Base-by-base conservation (phyloP, 2,113 vertebrate species). In the Leiothrix lutea region DNA sequence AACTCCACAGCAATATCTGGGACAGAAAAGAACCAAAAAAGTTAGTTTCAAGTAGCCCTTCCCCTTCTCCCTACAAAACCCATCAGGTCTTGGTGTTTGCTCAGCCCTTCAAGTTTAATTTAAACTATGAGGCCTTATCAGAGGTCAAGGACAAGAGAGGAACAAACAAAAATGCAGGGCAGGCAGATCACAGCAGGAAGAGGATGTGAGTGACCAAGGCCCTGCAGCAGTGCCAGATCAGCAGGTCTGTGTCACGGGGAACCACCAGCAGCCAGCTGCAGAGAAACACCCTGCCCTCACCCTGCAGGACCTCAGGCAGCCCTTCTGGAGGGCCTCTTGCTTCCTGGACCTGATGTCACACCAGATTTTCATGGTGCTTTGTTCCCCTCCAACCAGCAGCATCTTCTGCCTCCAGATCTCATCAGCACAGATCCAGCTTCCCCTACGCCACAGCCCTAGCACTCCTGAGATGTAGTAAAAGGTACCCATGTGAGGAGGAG, bases 1-100 rank as follows among this genome's bases (percentile, higher is more conserved):
- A 99, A 93, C 97, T 99, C 99, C 22, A 99, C 99, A 6, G 99
- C 99, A 87, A 99, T 99, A 97, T 99, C 99, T 99, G 95, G 10
- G n/a, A 73, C 8, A 94, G 44, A 92, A 88, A 62, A 82, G 47
- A 66, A 91, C 19, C 12, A 79, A 78, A 62, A 71, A 24, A 24
- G 14, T 18, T 62, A 90, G 31, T 11, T 9, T 33, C 10, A 21
- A 7, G 14, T 5, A 8, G 31, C 25, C 42, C 21, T 44, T 65
- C 33, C n/a, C 42, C 14, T 81, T 67, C 26, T 67, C 42, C 26
- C 15, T 23, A 33, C 29, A 54, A 54, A 82, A 54, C 19, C 36
- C 51, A 48, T 4, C 17, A 29, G 74, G 19, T 58, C 56, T 83
- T 42, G 22, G 28, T 20, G 19, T 42, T 92, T 80, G 29, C 51